phyloP scores from a whole-genome alignment of 2,113 vertebrate species.

The Nerophis lumbriciformis region DNA sequence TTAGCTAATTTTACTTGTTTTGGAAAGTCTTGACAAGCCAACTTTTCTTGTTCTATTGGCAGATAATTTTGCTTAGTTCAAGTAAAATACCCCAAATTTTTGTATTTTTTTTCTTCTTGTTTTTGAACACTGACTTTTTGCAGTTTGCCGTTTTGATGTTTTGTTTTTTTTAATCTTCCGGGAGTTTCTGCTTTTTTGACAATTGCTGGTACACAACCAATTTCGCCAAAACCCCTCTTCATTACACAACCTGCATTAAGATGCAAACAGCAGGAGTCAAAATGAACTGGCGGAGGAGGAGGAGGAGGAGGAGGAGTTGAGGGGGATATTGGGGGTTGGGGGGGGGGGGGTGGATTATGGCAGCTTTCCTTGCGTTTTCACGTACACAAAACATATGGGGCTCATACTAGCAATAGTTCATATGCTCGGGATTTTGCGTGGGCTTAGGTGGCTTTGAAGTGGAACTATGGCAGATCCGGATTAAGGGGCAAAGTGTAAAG shows the following conservation, averaged over 20 bases:
- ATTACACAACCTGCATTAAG: conserved; percentile 64
- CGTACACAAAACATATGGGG: conserved; percentile 27
- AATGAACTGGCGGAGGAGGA: conserved; percentile 37
- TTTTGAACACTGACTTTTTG: too few species aligned
- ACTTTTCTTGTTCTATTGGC: too few species aligned
- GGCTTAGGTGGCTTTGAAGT: conserved; percentile 61
- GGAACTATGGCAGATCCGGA: conserved; percentile 74
- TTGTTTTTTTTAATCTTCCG: too few species aligned
- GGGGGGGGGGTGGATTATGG: conserved; percentile 15
- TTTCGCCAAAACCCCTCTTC: conserved; percentile 53
- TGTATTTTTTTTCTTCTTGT: too few species aligned
- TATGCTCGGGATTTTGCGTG: conserved; percentile 42
- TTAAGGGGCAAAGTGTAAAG: conserved; percentile 79
- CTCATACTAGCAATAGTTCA: conserved; percentile 32
- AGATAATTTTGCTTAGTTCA: too few species aligned
- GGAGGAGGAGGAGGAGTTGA: neutral
- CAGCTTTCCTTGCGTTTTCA: conserved; percentile 34
- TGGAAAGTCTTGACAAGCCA: too few species aligned
- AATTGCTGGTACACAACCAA: conserved; percentile 51
- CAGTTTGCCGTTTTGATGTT: too few species aligned
- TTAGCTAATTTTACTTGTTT: too few species aligned
- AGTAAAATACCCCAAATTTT: too few species aligned
- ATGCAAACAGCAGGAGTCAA: conserved; percentile 52
- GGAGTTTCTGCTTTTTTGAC: neutral
- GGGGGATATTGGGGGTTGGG: conserved; percentile 2